Conservation (phyloP, 2,797 vertebrate genomes). For the Gila robusta region DNA sequence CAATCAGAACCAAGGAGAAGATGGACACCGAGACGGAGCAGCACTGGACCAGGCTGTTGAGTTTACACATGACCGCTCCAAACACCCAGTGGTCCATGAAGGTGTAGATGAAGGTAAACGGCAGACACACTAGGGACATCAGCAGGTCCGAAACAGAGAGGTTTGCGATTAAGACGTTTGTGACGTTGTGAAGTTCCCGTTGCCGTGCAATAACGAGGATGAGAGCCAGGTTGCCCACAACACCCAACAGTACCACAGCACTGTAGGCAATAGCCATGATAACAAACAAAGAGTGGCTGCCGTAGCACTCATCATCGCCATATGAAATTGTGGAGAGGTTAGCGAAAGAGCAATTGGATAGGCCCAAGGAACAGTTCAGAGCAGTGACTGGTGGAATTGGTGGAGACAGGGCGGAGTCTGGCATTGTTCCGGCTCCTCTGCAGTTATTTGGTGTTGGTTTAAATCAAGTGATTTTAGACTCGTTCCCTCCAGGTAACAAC, state of each 20-base stretch:
- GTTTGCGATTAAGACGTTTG: conserved; percentile 89
- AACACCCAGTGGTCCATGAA: conserved; percentile 92
- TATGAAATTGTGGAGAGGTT: conserved; percentile 59
- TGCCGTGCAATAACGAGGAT: conserved; percentile 86
- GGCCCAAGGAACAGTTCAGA: conserved; percentile 60
- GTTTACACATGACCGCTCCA: conserved; percentile 86
- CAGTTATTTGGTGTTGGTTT: not conserved
- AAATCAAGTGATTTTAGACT: conserved; percentile 39
- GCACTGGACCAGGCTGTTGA: conserved; percentile 87
- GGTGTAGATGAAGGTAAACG: conserved; percentile 88
- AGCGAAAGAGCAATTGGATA: conserved; percentile 59
- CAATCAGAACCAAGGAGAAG: conserved; percentile 88
- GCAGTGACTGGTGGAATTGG: conserved; percentile 54
- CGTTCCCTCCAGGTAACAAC: conserved; percentile 17
- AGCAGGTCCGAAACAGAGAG: conserved; percentile 88
- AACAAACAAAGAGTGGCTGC: conserved; percentile 63
- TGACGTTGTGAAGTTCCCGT: conserved; percentile 88
- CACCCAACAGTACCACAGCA: conserved; percentile 84
- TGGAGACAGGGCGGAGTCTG: conserved; percentile 51
- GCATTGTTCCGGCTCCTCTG: conserved; percentile 51
- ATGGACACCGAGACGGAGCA: conserved; percentile 87
- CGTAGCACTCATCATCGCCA: conserved; percentile 63
- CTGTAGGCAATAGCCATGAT: conserved; percentile 86
- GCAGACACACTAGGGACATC: conserved; percentile 86
- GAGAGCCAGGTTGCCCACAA: conserved; percentile 85